Base-by-base conservation (phyloP, 2,113 vertebrate species). In the Lagopus muta region DNA sequence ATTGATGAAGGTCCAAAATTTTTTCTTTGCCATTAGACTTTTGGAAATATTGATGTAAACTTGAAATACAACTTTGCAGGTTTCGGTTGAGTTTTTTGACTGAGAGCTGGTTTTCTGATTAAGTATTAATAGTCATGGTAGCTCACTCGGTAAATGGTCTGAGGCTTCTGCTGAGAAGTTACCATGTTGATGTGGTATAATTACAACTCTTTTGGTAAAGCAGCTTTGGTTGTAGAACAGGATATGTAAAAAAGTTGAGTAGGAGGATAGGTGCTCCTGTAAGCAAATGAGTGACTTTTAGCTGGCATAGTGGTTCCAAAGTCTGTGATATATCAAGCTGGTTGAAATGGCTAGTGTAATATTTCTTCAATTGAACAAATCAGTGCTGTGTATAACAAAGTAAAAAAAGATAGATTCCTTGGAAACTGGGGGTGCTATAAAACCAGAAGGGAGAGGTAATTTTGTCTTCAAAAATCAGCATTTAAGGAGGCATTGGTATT, bases 191-290 rank as follows among this genome's bases (percentile, higher is more conserved):
- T 25, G 14, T 72, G 27, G 61, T 75, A 55, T 61, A 73, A 70
- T 36, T 79, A 27, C 48, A 73, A n/a, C 28, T 82, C 20, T 86
- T 71, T 22, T 20, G 45, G 45, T 87, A 70, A 73, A 5, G 58
- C 75, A 90, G 58, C 67, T 79, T n/a, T 67, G 75, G 48, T 79
- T 90, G 90, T 82, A 65, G 82, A 94, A 52, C 88, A 65, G 81
- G 86, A 64, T 90, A 69, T 93, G 78, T 79, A 91, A 76, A 93
- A 79, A 72, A 82, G 52, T 22, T 25, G 64, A 58, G 54, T 86
- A 66, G 65, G 86, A 77, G 70, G 22, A 36, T 17, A 86, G 82
- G 43, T 10, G 2, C 19, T 64, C 25, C 77, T 79, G 1, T 38
- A 55, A 60, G 47, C 74, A 42, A 47, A 7, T 55, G 25, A 73